Conservation (phyloP, 2,113 vertebrate species). For the Chlamydotis undulata region DNA sequence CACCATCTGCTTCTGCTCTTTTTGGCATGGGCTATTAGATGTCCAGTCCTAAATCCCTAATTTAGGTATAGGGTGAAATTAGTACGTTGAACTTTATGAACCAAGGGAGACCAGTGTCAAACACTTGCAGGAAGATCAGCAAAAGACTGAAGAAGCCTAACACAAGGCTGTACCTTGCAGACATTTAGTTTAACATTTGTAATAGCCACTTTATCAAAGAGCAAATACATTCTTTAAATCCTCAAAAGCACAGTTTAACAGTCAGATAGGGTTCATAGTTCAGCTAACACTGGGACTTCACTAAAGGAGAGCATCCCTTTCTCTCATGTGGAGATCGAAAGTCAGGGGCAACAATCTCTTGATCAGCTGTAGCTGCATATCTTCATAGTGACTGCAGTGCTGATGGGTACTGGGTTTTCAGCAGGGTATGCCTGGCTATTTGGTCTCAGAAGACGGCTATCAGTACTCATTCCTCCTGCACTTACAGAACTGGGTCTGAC, state of each 20-base stretch:
- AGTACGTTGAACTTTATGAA: not conserved
- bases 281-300: not conserved
- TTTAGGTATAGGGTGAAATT: not conserved
- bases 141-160: not conserved
- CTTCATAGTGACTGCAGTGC: not conserved
- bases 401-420: not conserved
- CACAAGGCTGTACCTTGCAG: not conserved
- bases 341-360: not conserved
- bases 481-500: not conserved
- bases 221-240: not conserved
- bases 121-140: not conserved
- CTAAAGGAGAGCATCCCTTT: not conserved
- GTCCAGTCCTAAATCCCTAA: not conserved
- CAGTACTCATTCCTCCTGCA: rapidly evolving
- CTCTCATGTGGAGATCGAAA: rapidly evolving
- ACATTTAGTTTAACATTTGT: not conserved
- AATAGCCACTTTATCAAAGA: not conserved
- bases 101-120: not conserved
- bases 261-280: not conserved
- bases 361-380: not conserved
- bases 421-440: not conserved
- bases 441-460: not conserved
- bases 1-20: slow-evolving; percentile 22
- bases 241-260: not conserved
- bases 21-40: not conserved